Evolutionary conservation across 2,797 vertebrate species (phyloP).

Genomic region (Avahi laniger): DNA sequence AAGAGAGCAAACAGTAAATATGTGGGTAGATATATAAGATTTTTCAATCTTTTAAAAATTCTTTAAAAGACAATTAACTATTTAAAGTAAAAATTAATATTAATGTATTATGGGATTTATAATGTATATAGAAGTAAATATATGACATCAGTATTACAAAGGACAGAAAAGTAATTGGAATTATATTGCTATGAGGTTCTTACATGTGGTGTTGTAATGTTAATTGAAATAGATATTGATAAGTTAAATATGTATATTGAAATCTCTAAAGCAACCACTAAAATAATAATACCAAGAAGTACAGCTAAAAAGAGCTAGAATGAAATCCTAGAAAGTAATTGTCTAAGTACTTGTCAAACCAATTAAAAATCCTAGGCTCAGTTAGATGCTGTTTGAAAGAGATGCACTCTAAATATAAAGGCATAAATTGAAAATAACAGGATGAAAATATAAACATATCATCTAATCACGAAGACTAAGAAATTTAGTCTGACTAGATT

Average conservation of each 20-base stretch:
- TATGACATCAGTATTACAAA: background rate
- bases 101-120: background rate
- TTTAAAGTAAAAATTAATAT: conserved; percentile 1
- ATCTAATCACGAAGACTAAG: background rate
- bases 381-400: background rate
- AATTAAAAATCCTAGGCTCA: background rate
- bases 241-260: background rate
- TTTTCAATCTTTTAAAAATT: background rate
- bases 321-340: background rate
- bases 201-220: background rate
- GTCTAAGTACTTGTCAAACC: background rate
- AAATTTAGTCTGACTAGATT: background rate
- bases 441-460: background rate
- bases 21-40: background rate
- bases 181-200: background rate
- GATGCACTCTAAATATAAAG: background rate
- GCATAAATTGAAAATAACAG: background rate
- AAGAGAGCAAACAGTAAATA: background rate
- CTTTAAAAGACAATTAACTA: background rate
- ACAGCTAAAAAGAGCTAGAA: background rate
- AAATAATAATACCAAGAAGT: background rate
- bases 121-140: background rate
- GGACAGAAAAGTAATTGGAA: background rate
- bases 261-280: background rate
- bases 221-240: background rate